phyloP scores from a whole-genome alignment of 2,113 vertebrate species.

The Dolichotis patagonum region DNA sequence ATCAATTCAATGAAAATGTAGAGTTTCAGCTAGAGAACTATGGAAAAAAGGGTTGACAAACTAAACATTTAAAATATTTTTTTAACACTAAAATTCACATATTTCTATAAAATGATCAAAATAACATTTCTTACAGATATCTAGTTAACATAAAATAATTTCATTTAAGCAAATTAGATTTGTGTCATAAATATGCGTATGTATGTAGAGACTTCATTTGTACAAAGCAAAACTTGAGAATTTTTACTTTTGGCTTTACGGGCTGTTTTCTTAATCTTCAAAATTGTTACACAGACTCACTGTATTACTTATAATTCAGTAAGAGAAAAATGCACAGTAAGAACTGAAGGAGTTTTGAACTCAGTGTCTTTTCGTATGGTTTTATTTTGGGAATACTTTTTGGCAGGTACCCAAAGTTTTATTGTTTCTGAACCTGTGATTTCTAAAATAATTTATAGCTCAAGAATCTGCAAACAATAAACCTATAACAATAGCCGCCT shows the following conservation, averaged over 20 bases:
- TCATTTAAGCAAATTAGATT: constrained; percentile 45
- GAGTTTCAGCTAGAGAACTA: background rate
- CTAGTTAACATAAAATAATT: background rate
- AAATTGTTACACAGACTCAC: background rate
- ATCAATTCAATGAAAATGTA: background rate
- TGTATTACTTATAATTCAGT: background rate
- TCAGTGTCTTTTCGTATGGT: constrained; percentile 17
- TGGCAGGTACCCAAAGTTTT: constrained; percentile 63
- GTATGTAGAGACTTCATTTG: background rate
- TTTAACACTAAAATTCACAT: constrained; percentile 18
- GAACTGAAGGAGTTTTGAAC: background rate
- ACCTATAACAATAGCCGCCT: background rate
- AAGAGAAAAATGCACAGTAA: background rate
- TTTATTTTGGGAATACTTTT: constrained; percentile 60
- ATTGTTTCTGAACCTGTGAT: constrained; percentile 52
- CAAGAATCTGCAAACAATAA: constrained; percentile 42
- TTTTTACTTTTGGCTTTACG: background rate
- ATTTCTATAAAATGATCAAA: constrained; percentile 17
- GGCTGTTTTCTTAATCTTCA: background rate
- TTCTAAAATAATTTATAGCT: constrained; percentile 60
- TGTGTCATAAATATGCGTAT: background rate
- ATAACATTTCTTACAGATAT: background rate
- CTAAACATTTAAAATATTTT: background rate
- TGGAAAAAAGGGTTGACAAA: background rate
- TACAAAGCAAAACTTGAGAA: background rate